Evolutionary conservation across 2,113 vertebrate genomes (phyloP).

Genomic region (Equus quagga): DNA sequence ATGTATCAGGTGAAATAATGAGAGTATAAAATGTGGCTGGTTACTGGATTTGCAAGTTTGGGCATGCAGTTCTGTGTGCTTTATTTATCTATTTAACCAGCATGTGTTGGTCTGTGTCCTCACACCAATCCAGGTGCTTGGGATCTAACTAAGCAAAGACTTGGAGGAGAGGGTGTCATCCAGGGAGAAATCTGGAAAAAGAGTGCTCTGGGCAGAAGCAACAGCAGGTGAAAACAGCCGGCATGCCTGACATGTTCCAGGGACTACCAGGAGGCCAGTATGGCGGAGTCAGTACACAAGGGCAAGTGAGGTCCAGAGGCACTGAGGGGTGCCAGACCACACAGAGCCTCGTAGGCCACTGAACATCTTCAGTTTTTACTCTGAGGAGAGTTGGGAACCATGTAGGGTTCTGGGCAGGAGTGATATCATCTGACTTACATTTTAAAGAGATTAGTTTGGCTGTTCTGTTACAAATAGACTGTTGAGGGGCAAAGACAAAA

Average conservation of each 20-base stretch:
- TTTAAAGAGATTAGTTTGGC: background rate
- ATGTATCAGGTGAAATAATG: background rate
- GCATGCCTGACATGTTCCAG: background rate
- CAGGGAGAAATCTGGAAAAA: background rate
- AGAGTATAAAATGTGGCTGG: background rate
- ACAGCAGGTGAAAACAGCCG: background rate
- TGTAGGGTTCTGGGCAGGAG: background rate
- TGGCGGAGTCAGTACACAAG: background rate
- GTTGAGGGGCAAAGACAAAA: background rate
- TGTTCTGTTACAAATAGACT: background rate
- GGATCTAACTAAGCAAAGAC: background rate
- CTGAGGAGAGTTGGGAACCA: background rate
- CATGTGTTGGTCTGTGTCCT: background rate
- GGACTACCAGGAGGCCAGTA: accelerated
- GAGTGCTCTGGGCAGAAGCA: background rate
- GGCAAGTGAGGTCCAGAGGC: background rate
- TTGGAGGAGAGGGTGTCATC: background rate
- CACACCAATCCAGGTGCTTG: background rate
- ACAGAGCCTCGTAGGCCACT: background rate
- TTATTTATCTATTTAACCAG: background rate
- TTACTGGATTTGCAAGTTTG: background rate
- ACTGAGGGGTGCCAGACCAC: background rate
- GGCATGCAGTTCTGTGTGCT: background rate
- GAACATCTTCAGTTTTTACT: background rate
- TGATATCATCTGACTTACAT: background rate